Conservation (phyloP, 2,113 vertebrate genomes). For the Ovibos moschatus region DNA sequence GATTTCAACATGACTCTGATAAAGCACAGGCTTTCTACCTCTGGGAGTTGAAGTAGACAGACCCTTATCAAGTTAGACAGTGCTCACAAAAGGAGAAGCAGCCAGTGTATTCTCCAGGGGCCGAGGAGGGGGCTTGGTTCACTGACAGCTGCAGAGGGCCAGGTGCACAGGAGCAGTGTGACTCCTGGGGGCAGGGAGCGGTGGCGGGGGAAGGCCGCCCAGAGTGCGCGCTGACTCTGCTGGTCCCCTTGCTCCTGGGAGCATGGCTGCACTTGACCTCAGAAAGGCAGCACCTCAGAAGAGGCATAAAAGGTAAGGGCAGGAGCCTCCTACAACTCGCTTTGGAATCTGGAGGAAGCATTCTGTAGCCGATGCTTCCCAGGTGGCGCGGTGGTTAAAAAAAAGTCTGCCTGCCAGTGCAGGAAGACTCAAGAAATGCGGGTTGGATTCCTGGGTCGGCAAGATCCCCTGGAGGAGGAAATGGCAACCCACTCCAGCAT, state of each 20-base stretch:
- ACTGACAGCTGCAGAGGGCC: accelerated
- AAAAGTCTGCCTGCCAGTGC: neutral
- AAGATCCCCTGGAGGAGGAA: neutral
- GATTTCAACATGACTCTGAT: neutral
- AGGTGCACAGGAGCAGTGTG: neutral
- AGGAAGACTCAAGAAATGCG: neutral
- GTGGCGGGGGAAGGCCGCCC: neutral
- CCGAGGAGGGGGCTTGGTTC: neutral
- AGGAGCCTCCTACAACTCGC: neutral
- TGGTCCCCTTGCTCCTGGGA: neutral
- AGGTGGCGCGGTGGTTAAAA: neutral
- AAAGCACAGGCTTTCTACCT: neutral
- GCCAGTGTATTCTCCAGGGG: accelerated
- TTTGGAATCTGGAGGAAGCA: neutral
- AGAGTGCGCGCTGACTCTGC: accelerated
- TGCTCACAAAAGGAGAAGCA: neutral
- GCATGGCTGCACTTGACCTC: neutral
- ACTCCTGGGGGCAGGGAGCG: accelerated
- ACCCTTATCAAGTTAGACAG: neutral
- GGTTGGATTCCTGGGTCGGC: neutral
- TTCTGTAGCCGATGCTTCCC: neutral
- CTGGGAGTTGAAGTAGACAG: neutral
- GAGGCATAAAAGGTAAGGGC: neutral
- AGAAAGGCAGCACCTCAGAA: neutral
- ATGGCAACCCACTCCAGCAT: neutral